phyloP scores from a whole-genome alignment of 2,797 vertebrate species.

The Salmo trutta region DNA sequence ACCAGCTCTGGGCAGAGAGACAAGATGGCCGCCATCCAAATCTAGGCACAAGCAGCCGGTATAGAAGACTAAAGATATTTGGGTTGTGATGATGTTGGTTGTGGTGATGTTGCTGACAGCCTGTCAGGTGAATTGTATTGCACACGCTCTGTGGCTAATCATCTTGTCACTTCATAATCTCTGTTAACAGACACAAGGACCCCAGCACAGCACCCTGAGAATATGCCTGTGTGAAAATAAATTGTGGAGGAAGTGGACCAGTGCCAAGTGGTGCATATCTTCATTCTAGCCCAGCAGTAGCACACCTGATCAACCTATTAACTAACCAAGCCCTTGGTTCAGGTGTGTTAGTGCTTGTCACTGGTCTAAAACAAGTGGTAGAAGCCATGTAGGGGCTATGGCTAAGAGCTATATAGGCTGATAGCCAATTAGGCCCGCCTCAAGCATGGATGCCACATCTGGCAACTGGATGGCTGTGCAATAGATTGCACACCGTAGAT shows the following conservation, averaged over 20 bases:
- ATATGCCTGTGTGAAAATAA: neutral
- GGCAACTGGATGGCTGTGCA: no score
- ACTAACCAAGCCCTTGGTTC: neutral
- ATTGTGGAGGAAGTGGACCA: no score
- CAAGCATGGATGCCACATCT: no score
- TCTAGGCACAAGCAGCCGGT: no score
- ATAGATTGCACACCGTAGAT: no score
- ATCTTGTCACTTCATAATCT: slow-evolving; percentile 37
- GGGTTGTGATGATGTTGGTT: neutral
- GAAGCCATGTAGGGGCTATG: neutral
- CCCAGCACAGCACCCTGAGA: neutral
- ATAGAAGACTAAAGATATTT: neutral
- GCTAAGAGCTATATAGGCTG: no score
- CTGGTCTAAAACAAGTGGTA: neutral
- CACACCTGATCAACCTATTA: neutral
- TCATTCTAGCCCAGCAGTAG: no score
- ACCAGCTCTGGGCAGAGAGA: neutral
- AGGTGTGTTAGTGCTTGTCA: neutral
- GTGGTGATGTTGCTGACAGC: neutral
- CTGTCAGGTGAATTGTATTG: slow-evolving; percentile 9
- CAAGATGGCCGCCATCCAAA: neutral
- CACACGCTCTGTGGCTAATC: slow-evolving; percentile 12
- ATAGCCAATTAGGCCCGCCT: no score
- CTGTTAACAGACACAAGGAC: slow-evolving; percentile 10
- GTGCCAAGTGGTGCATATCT: neutral